phyloP scores from a whole-genome alignment of 2,888 invertebrate genomes.

The Dendrolimus houi region DNA sequence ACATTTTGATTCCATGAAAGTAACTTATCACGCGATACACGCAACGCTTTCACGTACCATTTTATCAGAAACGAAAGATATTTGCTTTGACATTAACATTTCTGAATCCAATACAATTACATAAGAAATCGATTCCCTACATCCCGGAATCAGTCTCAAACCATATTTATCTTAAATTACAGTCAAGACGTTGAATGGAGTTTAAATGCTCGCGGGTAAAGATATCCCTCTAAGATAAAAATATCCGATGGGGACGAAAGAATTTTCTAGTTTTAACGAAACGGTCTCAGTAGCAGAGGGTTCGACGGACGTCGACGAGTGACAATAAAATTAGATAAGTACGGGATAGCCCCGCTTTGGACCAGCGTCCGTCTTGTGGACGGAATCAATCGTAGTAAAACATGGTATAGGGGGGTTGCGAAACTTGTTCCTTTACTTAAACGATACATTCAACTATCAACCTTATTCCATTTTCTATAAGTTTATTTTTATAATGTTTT shows the following conservation, averaged over 20 bases:
- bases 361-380: constrained; percentile 58
- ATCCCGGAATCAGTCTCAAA: constrained; percentile 28
- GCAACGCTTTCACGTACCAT: too few relatives aligned
- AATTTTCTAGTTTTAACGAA: constrained; percentile 53
- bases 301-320: constrained; percentile 51
- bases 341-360: constrained; percentile 56
- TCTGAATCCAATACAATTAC: constrained; percentile 15
- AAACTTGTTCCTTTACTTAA: constrained; percentile 14
- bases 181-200: constrained; percentile 55
- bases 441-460: constrained; percentile 21
- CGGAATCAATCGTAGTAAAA: constrained; percentile 73
- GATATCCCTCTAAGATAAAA: constrained; percentile 64
- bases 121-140: constrained; percentile 33
- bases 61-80: too few relatives aligned
- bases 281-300: constrained; percentile 48
- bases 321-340: constrained; percentile 76
- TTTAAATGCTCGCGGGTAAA: constrained; percentile 66
- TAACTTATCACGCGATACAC: too few relatives aligned
- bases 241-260: constrained; percentile 46
- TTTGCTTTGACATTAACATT: not conserved
- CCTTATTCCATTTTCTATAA: constrained; percentile 21
- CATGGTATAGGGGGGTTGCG: constrained; percentile 40
- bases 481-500: constrained; percentile 3
- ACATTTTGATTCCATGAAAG: too few relatives aligned
- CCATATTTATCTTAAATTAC: constrained; percentile 50